Base-by-base conservation (phyloP, 2,113 vertebrate genomes). In the Sterrhoptilus dennistouni region DNA sequence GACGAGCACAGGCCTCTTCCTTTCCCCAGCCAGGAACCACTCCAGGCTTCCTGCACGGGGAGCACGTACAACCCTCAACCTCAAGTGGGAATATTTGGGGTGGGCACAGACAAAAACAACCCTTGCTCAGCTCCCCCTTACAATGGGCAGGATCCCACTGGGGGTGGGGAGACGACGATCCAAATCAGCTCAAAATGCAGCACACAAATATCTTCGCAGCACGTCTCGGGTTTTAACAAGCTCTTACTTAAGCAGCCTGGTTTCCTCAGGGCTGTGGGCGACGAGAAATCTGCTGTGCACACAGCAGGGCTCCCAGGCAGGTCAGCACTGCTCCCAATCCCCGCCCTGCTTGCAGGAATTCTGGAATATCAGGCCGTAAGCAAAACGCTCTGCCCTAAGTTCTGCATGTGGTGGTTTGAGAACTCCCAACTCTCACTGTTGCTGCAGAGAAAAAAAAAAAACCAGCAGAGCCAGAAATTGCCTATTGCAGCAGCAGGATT, bases 101-200 rank as follows among this genome's bases (percentile, higher is more conserved):
- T 14, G 5, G 12, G 5, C 59, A 79, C 44, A 72, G 28, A 20
- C 19, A 56, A 45, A 83, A 77, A 19, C 23, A 2, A 7, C 35
- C 9, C 0, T 7, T 19, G 36, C 36, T 86, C 59, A 49, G 47
- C 66, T 65, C 24, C 35, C 21, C 16, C 27, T 72, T 45, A 40
- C n/a, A 28, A 21, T 0, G 19, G 36, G 13, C 42, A 35, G 14
- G 11, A 57, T 40, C 56, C 19, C 63, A 84, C 28, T 3, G 5
- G 36, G 36, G 17, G 57, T 0, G 0, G 20, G 28, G 54, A 64
- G 12, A 36, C 0, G 0, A 25, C 0, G 1, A 53, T 63, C 38
- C 25, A 33, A 42, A 86, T 42, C 38, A 66, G n/a, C 64, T 70
- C 79, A 49, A 81, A 90, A 80, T 22, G 47, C 42, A 45, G 68